Evolutionary conservation across 92 coral and sea anemone species (phyloP).

Genomic region (Epizoanthus rinbou): DNA sequence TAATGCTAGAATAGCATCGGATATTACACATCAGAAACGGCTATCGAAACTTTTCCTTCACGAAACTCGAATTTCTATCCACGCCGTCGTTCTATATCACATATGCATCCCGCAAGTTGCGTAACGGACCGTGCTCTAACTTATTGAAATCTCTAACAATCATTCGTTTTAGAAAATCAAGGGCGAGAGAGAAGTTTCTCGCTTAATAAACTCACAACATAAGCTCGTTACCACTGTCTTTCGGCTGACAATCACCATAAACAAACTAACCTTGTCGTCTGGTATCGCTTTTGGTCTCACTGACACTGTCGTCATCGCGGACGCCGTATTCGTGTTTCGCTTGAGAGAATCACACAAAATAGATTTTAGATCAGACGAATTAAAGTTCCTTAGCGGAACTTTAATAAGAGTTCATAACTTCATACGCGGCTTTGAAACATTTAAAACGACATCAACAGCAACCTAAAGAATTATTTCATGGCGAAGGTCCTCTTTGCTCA

Average conservation of each 20-base stretch:
- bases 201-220: background rate
- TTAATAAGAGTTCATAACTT: conserved; percentile 23
- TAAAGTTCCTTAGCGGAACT: conserved; percentile 44
- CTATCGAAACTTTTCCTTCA: background rate
- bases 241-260: background rate
- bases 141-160: background rate
- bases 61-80: background rate
- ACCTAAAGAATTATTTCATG: background rate
- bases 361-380: conserved; percentile 24
- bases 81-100: background rate
- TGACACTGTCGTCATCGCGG: conserved; percentile 48
- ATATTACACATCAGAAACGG: background rate
- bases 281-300: conserved; percentile 80
- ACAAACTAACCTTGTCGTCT: conserved; percentile 79
- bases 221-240: background rate
- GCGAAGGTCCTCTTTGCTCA: conserved; percentile 16
- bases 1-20: background rate
- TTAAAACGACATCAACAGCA: background rate
- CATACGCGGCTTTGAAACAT: conserved; percentile 17
- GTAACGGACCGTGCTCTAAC: conserved; percentile 29
- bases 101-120: conserved; percentile 11
- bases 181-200: background rate
- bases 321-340: conserved; percentile 4
- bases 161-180: background rate
- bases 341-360: conserved; percentile 19